Evolutionary conservation across 2,113 vertebrate species (phyloP), one percentile per base, ranked within the genome.

Genomic region (Formicarius rufipectus): DNA sequence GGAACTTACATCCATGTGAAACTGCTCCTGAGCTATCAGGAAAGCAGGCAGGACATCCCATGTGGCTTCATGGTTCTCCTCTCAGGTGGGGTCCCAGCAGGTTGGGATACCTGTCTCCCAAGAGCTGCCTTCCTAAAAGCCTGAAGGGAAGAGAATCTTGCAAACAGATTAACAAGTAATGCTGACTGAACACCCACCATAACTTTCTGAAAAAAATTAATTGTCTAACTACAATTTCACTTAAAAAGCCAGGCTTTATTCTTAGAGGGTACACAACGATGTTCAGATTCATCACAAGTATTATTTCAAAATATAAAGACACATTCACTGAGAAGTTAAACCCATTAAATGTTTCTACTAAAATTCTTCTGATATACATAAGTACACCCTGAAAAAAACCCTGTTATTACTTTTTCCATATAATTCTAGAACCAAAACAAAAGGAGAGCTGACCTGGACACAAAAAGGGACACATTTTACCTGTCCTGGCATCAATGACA

Each of bases 171-270:
- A 52, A 52, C 50, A 24, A 30, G 37, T 39, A 80, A 64, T 20
- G 12, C 59, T 91, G 90, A 74, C 75, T 73, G 81, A 94, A 82
- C 64, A 90, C 21, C 35, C 44, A 90, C 4, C 25, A 24, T 8
- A 23, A 53, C 55, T 60, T 89, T 64, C 63, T n/a, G 16, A 56
- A 77, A 42, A 42, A 74, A 52, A 50, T 17, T 14, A 50, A 60
- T 16, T 22, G 18, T 87, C 63, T 80, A 87, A 92, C 72, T 47
- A 59, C 21, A 89, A 56, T 58, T 88, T 64, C 22, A 78, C 71
- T 83, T 66, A 4, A 56, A 50, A 59, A 72, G 35, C 15, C 84
- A 94, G 19, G 18, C 67, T 97, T 97, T 94, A 89, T 86, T 93
- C 27, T 94, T 76, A 69, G 39, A 95, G n/a, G 50, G 87, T 79